Evolutionary conservation across 2,113 vertebrate genomes (phyloP), one percentile per base, ranked within the genome.

Genomic region (Anas platyrhynchos): DNA sequence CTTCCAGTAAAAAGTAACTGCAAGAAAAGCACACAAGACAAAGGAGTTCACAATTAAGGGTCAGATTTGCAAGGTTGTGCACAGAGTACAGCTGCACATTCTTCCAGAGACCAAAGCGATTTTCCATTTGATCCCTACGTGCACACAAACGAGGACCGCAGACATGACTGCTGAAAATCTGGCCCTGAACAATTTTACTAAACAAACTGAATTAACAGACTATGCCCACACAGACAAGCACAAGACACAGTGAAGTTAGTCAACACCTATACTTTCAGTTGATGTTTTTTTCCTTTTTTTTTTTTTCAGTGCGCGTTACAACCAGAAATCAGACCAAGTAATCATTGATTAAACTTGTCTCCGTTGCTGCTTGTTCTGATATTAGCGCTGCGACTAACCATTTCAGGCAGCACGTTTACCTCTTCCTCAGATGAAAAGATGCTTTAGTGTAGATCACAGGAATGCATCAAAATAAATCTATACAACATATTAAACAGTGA

Each of bases 141-240:
- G 83, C 86, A 73, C 86, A 66, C 77, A 66, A 25, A 86, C 76
- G 21, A 59, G 80, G 76, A 81, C 86, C 69, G 78, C 91, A 93
- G 95, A 75, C 89, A 52, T 4, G 3, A 78, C 81, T 82, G 92
- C 91, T 46, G 69, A 55, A 94, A 94, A 93, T 55, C 95, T 89
- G 92, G 77, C 96, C 96, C 94, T 76, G 34, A 78, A 87, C 92
- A 71, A 36, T 69, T 93, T 56, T 86, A 93, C 94, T 82, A 11
- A 92, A 89, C 81, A 78, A 96, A 92, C 88, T 46, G 69, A 94
- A 94, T 84, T 41, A 90, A 96, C 93, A 97, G 81, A 92, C 93
- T 83, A 94, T 87, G 91, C 92, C 93, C 94, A 96, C 96, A 93
- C 63, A 73, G 77, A 96, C 96, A 92, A 97, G 91, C 96, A 97